Base-by-base conservation (phyloP, 2,888 invertebrate genomes). In the Iselma pallidipennis region DNA sequence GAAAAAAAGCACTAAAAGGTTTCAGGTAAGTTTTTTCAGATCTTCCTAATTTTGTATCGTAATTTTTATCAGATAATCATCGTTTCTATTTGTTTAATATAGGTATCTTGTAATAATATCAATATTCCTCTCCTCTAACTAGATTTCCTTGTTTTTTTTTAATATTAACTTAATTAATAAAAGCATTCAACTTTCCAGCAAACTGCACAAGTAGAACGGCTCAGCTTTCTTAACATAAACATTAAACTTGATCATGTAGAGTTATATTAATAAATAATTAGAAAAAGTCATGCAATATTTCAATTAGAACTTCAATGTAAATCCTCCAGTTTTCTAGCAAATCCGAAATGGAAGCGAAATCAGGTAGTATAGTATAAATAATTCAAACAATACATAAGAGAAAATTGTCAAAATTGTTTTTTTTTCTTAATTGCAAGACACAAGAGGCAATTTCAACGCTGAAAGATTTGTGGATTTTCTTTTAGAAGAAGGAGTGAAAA, bases 401-500 rank as follows among this genome's bases (percentile, higher is more conserved):
- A n/a, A n/a, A n/a, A n/a, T n/a, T n/a, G n/a, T n/a, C n/a, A n/a
- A n/a, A n/a, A n/a, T n/a, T n/a, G n/a, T n/a, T n/a, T n/a, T n/a
- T n/a, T n/a, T n/a, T n/a, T n/a, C n/a, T 12, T 33, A 33, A n/a
- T 33, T 33, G n/a, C 14, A 3, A 16, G 37, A 19, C 16, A 16
- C 7, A 4, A 31, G 14, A 70, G 67, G 48, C 10, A 12, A 37
- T 26, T 67, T 68, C 16, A 48, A 58, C n/a, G 65, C 67, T 2
- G 55, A 65, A 51, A 1, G 61, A 49, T 70, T 70, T 45, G 68
- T 70, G 4, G 51, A 66, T n/a, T 42, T 52, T 21, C 73, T 87
- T 37, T 71, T 86, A 53, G 76, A 81, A 64, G 82, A 84, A 67
- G 83, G 84, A 0, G 66, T 68, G 10, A 78, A 81, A 29, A 74